Conservation (phyloP, 2,797 vertebrate species). For the Chiroxiphia lanceolata region DNA sequence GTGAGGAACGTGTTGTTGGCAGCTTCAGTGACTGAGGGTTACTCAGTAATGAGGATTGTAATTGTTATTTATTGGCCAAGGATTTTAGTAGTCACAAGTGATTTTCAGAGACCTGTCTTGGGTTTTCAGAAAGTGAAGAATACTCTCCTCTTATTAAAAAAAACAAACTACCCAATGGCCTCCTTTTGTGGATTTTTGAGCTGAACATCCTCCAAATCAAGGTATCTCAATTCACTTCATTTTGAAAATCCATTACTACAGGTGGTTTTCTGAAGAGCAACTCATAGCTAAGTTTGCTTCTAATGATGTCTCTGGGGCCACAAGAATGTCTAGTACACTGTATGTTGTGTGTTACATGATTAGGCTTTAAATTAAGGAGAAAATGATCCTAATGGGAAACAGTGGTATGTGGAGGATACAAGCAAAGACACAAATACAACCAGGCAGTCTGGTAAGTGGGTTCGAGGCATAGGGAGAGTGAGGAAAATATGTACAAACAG, state of each 20-base stretch:
- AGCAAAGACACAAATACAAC: not conserved
- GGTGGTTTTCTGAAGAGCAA: not conserved
- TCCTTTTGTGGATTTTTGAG: not conserved
- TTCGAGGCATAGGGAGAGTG: not conserved
- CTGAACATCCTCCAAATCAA: not conserved
- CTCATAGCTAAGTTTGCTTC: not conserved
- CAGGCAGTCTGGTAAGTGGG: not conserved
- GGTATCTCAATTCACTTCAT: not conserved
- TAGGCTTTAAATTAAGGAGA: not conserved
- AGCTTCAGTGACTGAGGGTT: not conserved
- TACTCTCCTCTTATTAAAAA: not conserved
- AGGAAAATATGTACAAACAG: not conserved
- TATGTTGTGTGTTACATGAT: not conserved
- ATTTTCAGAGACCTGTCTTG: not conserved
- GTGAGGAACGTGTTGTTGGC: not conserved
- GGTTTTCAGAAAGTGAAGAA: not conserved
- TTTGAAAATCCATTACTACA: not conserved
- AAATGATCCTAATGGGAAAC: not conserved
- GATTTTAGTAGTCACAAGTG: not conserved
- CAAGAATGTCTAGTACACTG: not conserved
- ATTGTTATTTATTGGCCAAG: conserved; percentile 1
- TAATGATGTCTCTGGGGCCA: not conserved
- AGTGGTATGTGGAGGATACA: not conserved
- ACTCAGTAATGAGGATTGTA: not conserved
- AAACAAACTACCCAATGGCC: accelerated